Base-by-base conservation (phyloP, 2,797 vertebrate species). In the Philypnodon macrostomus region DNA sequence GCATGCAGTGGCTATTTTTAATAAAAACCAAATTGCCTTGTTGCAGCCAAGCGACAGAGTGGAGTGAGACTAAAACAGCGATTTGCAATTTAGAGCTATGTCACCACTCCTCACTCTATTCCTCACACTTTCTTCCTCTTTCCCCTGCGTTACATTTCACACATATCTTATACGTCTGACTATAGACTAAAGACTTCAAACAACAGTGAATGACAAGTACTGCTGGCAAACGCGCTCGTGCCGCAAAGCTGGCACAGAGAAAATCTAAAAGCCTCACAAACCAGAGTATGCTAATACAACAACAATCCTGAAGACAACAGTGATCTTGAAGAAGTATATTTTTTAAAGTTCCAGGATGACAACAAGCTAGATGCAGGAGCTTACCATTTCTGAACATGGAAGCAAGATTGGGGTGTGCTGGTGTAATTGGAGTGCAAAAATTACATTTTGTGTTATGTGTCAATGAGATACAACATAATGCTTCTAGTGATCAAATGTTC, bases 1-100 rank as follows among this genome's bases (percentile, higher is more conserved):
- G 77, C 77, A 79, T 81, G 80, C 84, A 72, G 66, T 68, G 75
- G 73, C 80, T 87, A 84, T 87, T 87, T 87, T 87, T 85, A 86
- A 84, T 86, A 85, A 82, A 86, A 79, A 75, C 15, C 64, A 73
- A 83, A 80, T 66, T 69, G 71, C 70, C 60, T 36, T 33, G 52
- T 75, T 79, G 73, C 84, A 69, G 73, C 33, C 77, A 55, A 77
- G 81, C 72, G 73, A 64, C 71, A 72, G n/a, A n/a, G n/a, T n/a
- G n/a, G n/a, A n/a, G n/a, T 67, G 37, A 81, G 80, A 81, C 80
- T 80, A 80, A 80, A 88, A 86, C 89, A 87, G 75, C 80, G 73
- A 87, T 89, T 89, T 90, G 81, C 85, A 84, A 88, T 90, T 89
- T 88, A 70, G 80, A 74, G 78, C 77, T 55, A 73, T 88, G 84